Evolutionary conservation across 2,888 invertebrate species (phyloP), one percentile per base, ranked within the genome.

Genomic region (Eumerus sabulonum): DNA sequence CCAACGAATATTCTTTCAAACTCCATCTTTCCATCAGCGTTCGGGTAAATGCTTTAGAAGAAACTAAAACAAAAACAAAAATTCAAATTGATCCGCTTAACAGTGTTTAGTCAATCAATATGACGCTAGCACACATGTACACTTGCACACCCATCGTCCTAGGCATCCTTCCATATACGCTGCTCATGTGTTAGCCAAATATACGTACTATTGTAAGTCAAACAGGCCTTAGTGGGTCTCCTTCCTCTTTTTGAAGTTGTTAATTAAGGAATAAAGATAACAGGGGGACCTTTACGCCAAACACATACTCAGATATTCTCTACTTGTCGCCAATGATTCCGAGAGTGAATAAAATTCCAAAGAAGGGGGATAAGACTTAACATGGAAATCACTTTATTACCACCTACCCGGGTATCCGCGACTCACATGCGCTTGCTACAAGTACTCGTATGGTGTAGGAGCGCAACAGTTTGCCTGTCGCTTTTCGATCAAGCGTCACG

Each of bases 181-280:
- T 40, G 45, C 72, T 62, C 64, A 54, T 64, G 38, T 64, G 71
- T 57, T 38, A 13, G 67, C 68, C 68, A 60, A 79, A 59, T 64
- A 68, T 63, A 79, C n/a, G n/a, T n/a, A n/a, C 27, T 7, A 27
- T 68, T 73, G 62, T 68, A 70, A 79, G 79, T 70, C 74, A 79
- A 74, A 74, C 79, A 70, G 64, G 74, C 64, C 70, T 74, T 56
- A 56, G 64, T 64, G 14, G 19, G 74, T 74, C 54, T 74, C 74
- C 60, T 48, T 64, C 47, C 50, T 76, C 66, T 73, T 79, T 74
- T 64, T 74, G 64, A 79, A 79, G 76, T 81, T 76, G 76, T 81
- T 81, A 81, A 81, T 81, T 81, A 81, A 81, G 81, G 81, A 76
- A 81, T 76, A 81, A 76, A 81, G 81, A 81, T 81, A 81, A 81